Percentiles rank a stretch among this genome's conserved stretches.
Conservation (phyloP, 92 coral and sea anemone species). For the Epizoanthus scotinus region DNA sequence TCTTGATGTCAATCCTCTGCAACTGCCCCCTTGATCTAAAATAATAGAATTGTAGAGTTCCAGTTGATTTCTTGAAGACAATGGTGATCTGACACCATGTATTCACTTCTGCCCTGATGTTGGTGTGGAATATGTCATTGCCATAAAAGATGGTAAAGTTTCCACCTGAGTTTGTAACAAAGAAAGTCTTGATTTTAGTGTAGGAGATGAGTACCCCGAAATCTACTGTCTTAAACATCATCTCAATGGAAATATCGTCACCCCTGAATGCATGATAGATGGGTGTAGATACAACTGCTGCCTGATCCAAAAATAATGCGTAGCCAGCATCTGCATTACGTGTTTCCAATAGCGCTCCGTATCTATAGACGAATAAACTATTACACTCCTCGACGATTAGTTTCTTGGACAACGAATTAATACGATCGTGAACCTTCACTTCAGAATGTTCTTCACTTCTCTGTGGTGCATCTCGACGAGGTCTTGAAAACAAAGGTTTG, state of each 20-base stretch:
- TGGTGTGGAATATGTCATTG: slow-evolving; percentile 40
- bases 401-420: slow-evolving; percentile 36
- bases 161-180: slow-evolving; percentile 43
- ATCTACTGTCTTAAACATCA: slow-evolving; percentile 51
- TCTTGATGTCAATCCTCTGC: slow-evolving; percentile 48
- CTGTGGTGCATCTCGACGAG: slow-evolving; percentile 1
- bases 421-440: not conserved
- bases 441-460: not conserved
- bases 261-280: slow-evolving; percentile 44
- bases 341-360: slow-evolving; percentile 43
- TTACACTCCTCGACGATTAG: slow-evolving; percentile 49
- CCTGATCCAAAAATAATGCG: slow-evolving; percentile 47
- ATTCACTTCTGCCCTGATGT: slow-evolving; percentile 48
- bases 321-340: slow-evolving; percentile 59
- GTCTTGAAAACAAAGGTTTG: not conserved
- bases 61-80: slow-evolving; percentile 47
- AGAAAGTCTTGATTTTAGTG: slow-evolving; percentile 52
- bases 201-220: slow-evolving; percentile 63
- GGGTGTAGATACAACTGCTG: slow-evolving; percentile 53
- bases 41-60: slow-evolving; percentile 56
- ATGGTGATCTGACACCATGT: slow-evolving; percentile 56
- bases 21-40: slow-evolving; percentile 50
- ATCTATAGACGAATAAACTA: slow-evolving; percentile 47
- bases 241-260: slow-evolving; percentile 52
- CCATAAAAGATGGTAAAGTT: slow-evolving; percentile 50